These are phyloP conservation scores for Hypanus sabinus DNA, from an alignment of 2,113 vertebrate genomes.

Conservation along the genomic window DNA sequence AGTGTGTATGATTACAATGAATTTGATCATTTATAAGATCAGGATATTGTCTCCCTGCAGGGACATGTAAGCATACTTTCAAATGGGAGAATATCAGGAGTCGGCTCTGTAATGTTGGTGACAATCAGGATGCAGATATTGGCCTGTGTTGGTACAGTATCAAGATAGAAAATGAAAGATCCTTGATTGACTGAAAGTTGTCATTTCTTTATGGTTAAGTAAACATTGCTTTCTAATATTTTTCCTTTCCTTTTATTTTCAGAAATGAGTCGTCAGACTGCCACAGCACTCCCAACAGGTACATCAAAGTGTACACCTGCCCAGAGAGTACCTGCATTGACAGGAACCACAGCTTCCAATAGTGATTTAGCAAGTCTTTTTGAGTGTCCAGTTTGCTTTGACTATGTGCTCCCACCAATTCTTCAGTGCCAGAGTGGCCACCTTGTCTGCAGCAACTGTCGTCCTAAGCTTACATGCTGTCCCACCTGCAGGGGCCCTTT, in stretches of 20 bases:
- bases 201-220: background rate
- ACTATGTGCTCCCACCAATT: slow-evolving; percentile 97
- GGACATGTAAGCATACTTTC: background rate
- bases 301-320: slow-evolving; percentile 96
- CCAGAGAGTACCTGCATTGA: slow-evolving; percentile 89
- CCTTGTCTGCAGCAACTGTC: slow-evolving; percentile 97
- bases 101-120: background rate
- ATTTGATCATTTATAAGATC: no score
- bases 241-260: slow-evolving; percentile 41
- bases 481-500: slow-evolving; percentile 91
- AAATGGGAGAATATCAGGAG: background rate
- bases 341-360: slow-evolving; percentile 96
- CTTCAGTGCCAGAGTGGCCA: slow-evolving; percentile 98
- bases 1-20: no score
- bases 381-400: slow-evolving; percentile 97
- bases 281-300: slow-evolving; percentile 91
- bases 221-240: background rate
- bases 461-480: slow-evolving; percentile 96
- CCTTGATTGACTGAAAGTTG: background rate
- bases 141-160: background rate
- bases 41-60: background rate
- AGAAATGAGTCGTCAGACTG: slow-evolving; percentile 99
- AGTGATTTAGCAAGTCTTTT: slow-evolving; percentile 98
- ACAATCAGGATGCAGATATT: background rate
- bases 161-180: background rate